Conservation (phyloP, 2,797 vertebrate species). For the Prionace glauca region DNA sequence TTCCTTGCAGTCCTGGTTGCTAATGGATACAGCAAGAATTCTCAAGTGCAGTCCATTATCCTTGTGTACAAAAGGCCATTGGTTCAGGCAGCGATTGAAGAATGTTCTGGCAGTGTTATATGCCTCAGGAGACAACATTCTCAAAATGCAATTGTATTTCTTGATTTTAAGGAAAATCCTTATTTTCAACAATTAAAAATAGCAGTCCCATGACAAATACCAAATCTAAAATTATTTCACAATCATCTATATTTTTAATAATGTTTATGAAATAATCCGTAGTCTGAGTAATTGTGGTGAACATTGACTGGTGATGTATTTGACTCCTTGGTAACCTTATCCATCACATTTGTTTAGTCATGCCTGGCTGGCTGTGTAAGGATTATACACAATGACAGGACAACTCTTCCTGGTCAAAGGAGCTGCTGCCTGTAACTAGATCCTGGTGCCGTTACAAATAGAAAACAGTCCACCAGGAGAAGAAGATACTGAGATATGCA, state of each 20-base stretch:
- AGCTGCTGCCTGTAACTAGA: background rate
- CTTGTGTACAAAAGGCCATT: background rate
- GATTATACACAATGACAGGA: background rate
- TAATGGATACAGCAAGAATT: constrained; percentile 28
- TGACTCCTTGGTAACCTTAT: background rate
- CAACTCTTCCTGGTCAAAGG: background rate
- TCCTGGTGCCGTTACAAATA: background rate
- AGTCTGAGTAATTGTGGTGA: background rate
- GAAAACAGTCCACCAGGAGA: background rate
- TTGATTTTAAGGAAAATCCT: background rate
- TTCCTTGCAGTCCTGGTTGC: constrained; percentile 15
- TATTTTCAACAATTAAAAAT: background rate
- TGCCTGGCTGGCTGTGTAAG: background rate
- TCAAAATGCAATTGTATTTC: background rate
- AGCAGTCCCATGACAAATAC: background rate
- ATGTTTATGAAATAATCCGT: background rate
- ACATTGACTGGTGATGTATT: background rate
- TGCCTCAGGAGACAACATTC: constrained; percentile 5
- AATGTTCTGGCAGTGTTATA: background rate
- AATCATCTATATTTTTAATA: background rate
- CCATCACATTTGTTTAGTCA: constrained; percentile 1
- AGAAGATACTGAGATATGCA: background rate
- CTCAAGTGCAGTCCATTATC: constrained; percentile 11
- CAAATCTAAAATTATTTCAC: background rate
- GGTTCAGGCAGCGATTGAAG: background rate